phyloP scores from a whole-genome alignment of 1,140 invertebrate genomes.

The Drosophila kurseongensis region DNA sequence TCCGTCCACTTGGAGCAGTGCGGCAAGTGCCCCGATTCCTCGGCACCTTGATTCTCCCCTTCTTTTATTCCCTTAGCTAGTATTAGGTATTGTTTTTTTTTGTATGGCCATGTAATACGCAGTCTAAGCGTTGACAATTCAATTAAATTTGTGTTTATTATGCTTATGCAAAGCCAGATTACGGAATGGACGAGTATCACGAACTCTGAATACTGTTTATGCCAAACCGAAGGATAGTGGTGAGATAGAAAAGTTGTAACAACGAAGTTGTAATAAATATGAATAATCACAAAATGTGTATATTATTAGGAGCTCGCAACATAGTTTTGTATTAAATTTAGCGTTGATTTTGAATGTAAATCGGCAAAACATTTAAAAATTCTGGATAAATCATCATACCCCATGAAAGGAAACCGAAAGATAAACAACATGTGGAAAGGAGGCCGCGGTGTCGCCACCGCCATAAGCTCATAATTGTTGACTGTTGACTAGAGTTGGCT shows the following conservation, averaged over 20 bases:
- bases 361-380: background rate
- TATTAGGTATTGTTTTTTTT: background rate
- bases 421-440: slow-evolving; percentile 47
- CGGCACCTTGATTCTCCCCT: background rate
- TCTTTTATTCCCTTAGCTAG: background rate
- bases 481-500: slow-evolving; percentile 9
- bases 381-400: background rate
- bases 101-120: slow-evolving; percentile 18
- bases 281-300: background rate
- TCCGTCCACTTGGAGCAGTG: slow-evolving; percentile 7
- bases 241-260: no score
- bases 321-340: no score
- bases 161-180: slow-evolving; percentile 14
- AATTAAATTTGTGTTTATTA: slow-evolving; percentile 66
- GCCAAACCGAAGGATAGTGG: slow-evolving; percentile 5
- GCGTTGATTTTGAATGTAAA: no score
- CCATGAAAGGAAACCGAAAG: background rate
- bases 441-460: slow-evolving; percentile 46
- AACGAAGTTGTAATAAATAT: background rate
- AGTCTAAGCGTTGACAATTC: slow-evolving; percentile 64
- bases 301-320: no score
- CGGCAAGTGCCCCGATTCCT: slow-evolving; percentile 34
- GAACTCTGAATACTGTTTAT: slow-evolving; percentile 12
- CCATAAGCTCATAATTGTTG: slow-evolving; percentile 25
- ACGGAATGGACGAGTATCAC: background rate